phyloP scores from a whole-genome alignment of 2,797 vertebrate genomes.

The Anabas testudineus region DNA sequence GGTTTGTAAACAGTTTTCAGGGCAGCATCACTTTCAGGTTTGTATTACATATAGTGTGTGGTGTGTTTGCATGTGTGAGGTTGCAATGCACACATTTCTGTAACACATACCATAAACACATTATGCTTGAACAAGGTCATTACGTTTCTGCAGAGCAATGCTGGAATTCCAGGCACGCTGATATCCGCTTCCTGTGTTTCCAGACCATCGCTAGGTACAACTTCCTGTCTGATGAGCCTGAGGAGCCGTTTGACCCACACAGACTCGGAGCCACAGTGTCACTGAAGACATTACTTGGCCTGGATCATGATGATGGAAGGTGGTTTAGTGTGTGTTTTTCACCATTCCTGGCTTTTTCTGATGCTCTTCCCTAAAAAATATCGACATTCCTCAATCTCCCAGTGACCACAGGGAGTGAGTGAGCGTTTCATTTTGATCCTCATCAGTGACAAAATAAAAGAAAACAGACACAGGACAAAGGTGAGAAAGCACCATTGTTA shows the following conservation, averaged over 20 bases:
- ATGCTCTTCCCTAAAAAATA: constrained; percentile 24
- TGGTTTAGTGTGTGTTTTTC: constrained; percentile 32
- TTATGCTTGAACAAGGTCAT: constrained; percentile 26
- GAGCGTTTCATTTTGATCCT: constrained; percentile 13
- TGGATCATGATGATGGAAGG: constrained; percentile 9
- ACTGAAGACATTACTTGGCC: constrained; percentile 9
- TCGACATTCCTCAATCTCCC: constrained; percentile 51
- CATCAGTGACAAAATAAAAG: constrained; percentile 5
- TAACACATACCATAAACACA: constrained; percentile 26
- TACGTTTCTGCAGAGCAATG: constrained; percentile 50
- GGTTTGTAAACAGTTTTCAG: constrained; percentile 7
- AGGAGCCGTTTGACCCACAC: constrained; percentile 46
- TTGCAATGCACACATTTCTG: not conserved
- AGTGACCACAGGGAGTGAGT: not conserved
- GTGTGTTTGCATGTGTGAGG: not conserved
- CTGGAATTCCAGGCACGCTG: constrained; percentile 75
- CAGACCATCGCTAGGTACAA: constrained; percentile 65
- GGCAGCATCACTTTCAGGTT: constrained; percentile 11
- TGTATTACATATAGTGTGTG: not conserved
- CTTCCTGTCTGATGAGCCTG: constrained; percentile 70
- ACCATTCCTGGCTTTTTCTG: constrained; percentile 40
- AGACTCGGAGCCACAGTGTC: constrained; percentile 35
- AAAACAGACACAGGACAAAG: not conserved
- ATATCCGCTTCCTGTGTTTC: constrained; percentile 78
- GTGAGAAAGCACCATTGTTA: constrained; percentile 8